These are phyloP conservation scores for Thelaira solivaga DNA, from an alignment of 2,888 invertebrate genomes.

Conservation along the genomic window DNA sequence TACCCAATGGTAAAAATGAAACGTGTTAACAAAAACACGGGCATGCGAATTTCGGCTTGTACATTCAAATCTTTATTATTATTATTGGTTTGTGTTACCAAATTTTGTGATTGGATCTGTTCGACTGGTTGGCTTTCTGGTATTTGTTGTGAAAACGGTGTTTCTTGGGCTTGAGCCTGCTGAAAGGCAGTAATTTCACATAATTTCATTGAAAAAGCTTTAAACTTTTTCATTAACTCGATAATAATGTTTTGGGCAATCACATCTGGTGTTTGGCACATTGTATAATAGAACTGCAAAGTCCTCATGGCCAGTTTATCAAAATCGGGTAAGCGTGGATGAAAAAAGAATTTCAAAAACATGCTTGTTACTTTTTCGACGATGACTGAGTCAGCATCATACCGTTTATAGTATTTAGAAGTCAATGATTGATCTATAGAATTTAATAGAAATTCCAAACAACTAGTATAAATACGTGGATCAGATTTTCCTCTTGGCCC, in stretches of 20 bases:
- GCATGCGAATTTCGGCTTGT: constrained; percentile 65
- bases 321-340: constrained; percentile 78
- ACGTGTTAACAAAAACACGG: constrained; percentile 77
- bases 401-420: constrained; percentile 74
- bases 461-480: constrained; percentile 73
- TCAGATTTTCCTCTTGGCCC: constrained; percentile 76
- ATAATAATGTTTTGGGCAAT: constrained; percentile 78
- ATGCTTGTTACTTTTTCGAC: constrained; percentile 74
- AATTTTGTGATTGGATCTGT: constrained; percentile 1
- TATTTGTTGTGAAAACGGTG: constrained; percentile 69
- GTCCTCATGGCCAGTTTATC: constrained; percentile 78
- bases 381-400: constrained; percentile 68
- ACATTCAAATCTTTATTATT: not conserved
- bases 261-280: constrained; percentile 80
- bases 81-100: not conserved
- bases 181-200: constrained; percentile 64
- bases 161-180: constrained; percentile 65
- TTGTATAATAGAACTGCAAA: constrained; percentile 79
- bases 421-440: constrained; percentile 71
- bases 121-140: constrained; percentile 62
- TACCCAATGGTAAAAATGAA: constrained; percentile 85
- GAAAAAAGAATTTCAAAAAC: constrained; percentile 78
- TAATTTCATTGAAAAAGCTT: constrained; percentile 75
- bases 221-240: constrained; percentile 78
- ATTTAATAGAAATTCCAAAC: constrained; percentile 73